phyloP scores from a whole-genome alignment of 2,113 vertebrate species.

The Engystomops pustulosus region DNA sequence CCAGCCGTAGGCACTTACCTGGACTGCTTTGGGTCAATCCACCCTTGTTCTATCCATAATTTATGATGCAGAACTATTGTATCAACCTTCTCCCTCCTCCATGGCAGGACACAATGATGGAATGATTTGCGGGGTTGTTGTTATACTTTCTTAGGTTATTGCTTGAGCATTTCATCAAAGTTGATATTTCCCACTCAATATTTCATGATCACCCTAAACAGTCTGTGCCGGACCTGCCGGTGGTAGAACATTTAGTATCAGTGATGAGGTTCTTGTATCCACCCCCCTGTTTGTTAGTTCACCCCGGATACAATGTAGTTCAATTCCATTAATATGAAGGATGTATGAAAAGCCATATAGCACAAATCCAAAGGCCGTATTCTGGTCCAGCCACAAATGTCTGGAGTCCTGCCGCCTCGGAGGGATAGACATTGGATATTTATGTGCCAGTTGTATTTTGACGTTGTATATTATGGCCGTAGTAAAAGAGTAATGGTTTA shows the following conservation, averaged over 20 bases:
- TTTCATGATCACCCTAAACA: conserved; percentile 18
- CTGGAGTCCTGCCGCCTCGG: conserved; percentile 47
- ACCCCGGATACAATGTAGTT: conserved; percentile 58
- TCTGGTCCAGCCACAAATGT: conserved; percentile 45
- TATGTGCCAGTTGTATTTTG: conserved; percentile 51
- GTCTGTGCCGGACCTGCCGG: not conserved
- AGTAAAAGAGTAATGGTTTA: conserved; percentile 46
- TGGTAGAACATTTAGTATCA: conserved; percentile 28
- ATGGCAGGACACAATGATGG: not conserved
- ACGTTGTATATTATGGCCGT: conserved; percentile 40
- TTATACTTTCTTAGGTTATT: conserved; percentile 13
- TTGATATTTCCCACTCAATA: conserved; percentile 29
- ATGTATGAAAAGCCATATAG: conserved; percentile 60
- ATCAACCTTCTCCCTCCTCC: not conserved
- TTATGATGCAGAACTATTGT: not conserved
- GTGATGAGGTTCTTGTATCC: conserved; percentile 11
- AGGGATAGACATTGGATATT: conserved; percentile 47
- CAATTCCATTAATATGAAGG: conserved; percentile 60
- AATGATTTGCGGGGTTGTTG: conserved; percentile 14
- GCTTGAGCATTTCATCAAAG: not conserved
- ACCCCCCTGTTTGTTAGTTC: conserved; percentile 37
- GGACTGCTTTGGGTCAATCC: not conserved
- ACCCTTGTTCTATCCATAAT: not conserved
- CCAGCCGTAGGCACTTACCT: conserved; percentile 25
- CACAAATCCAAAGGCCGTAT: conserved; percentile 25